Percentiles rank a stretch among this genome's conserved stretches.
Conservation (phyloP, 2,113 vertebrate genomes). For the Heterochromis multidens region DNA sequence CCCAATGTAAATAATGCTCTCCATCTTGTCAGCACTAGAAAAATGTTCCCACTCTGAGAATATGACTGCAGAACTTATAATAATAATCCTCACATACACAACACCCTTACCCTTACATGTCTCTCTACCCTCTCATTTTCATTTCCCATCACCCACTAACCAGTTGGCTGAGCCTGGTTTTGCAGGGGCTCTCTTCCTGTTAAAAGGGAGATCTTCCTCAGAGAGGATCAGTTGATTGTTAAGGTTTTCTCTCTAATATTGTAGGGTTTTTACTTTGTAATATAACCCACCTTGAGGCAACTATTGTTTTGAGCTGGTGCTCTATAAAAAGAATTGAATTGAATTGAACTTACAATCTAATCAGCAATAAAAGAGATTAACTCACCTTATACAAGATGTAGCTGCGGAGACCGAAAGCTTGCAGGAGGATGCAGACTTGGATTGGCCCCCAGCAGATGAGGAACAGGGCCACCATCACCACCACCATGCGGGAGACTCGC, state of each 20-base stretch:
- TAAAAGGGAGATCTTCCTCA: neutral
- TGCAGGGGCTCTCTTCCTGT: accelerated
- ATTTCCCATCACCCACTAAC: too few species aligned
- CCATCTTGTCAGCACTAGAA: too few species aligned
- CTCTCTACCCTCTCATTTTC: too few species aligned
- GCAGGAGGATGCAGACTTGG: constrained; percentile 74
- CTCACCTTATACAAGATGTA: constrained; percentile 72
- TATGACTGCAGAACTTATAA: too few species aligned
- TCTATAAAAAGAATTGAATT: neutral
- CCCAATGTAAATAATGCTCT: too few species aligned
- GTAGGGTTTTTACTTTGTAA: neutral
- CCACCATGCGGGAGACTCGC: constrained; percentile 72
- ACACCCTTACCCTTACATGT: too few species aligned
- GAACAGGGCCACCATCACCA: constrained; percentile 75
- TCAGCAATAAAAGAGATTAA: neutral
- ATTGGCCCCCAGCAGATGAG: constrained; percentile 79
- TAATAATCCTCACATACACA: too few species aligned
- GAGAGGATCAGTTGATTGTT: neutral
- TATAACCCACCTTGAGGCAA: too few species aligned
- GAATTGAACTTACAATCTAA: neutral
- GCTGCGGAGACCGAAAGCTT: constrained; percentile 68
- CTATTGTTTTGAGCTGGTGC: neutral
- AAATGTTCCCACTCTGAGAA: too few species aligned
- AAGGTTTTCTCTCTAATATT: neutral
- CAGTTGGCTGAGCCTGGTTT: too few species aligned